Evolutionary conservation across 1,140 invertebrate genomes (phyloP), one percentile per base, ranked within the genome.

Genomic region (Cydia splendana): DNA sequence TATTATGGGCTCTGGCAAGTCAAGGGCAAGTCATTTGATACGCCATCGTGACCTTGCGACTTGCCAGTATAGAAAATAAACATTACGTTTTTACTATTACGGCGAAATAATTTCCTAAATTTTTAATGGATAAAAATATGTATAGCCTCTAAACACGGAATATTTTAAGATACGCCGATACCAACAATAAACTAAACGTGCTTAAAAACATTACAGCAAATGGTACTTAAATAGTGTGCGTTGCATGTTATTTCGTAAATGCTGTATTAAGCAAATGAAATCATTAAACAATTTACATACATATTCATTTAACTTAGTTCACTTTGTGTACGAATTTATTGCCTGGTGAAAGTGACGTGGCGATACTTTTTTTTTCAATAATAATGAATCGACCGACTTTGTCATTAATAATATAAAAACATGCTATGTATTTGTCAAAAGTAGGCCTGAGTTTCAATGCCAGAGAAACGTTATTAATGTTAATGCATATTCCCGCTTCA

Each of bases 141-240:
- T 69, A 71, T 71, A 45, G 34, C 67, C 6, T 18, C n/a, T 24
- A 71, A 71, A 10, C 67, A 71, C 67, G 67, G 67, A 34, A n/a
- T 42, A 42, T 38, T 67, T 67, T 24, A 28, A 65, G 57, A 12
- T 15, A 30, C 1, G 15, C 38, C 24, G 20, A 4, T 15, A 30
- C 1, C 30, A 42, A 6, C 7, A 13, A 7, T 38, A 34, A 34
- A 69, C 53, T 57, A 7, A 53, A 20, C 57, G 57, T 62, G 15
- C 20, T 62, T 62, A 9, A 24, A 24, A 62, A 9, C 9, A 62
- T 62, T 53, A 15, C 15, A n/a, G 5, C 15, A 53, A 15, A 15
- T n/a, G 51, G 15, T 15, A 53, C 2, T 0, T 18, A n/a, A n/a
- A 15, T 65, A 28, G 65, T 34, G 28, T 13, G 13, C 0, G 65